Percentiles rank a stretch among this genome's conserved stretches.
Conservation (phyloP, 2,888 invertebrate species). For the Cetonia aurata region DNA sequence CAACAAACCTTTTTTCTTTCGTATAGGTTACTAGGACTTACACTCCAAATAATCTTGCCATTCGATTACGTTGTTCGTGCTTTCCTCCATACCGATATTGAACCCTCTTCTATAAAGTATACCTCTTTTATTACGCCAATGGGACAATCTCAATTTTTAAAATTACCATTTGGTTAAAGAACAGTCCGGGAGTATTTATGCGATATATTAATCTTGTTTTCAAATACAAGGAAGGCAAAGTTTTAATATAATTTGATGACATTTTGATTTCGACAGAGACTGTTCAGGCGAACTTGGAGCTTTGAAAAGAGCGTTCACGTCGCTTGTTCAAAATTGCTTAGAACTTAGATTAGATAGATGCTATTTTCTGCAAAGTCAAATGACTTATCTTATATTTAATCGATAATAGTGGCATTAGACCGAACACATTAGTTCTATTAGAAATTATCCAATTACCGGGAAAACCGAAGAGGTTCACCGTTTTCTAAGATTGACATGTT, state of each 20-base stretch:
- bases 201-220: slow-evolving; percentile 32
- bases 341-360: too few species aligned
- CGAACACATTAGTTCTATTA: slow-evolving; percentile 50
- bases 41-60: too few species aligned
- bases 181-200: slow-evolving; percentile 32
- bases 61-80: too few species aligned
- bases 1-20: too few species aligned
- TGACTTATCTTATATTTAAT: slow-evolving; percentile 48
- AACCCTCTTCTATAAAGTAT: slow-evolving; percentile 36
- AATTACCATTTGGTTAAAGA: slow-evolving; percentile 38
- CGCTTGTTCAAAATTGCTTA: too few species aligned
- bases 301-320: not conserved
- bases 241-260: slow-evolving; percentile 45
- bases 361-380: not conserved
- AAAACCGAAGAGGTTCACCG: slow-evolving; percentile 51
- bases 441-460: slow-evolving; percentile 51
- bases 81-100: slow-evolving; percentile 40
- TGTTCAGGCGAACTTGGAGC: slow-evolving; percentile 34
- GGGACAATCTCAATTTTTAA: slow-evolving; percentile 40
- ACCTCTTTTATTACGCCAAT: slow-evolving; percentile 41
- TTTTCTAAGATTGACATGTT: slow-evolving; percentile 55
- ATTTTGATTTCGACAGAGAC: slow-evolving; percentile 34
- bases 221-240: slow-evolving; percentile 22
- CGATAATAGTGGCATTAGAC: slow-evolving; percentile 48
- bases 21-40: too few species aligned